Conservation (phyloP, 2,888 invertebrate genomes). For the Tetranychus piercei region DNA sequence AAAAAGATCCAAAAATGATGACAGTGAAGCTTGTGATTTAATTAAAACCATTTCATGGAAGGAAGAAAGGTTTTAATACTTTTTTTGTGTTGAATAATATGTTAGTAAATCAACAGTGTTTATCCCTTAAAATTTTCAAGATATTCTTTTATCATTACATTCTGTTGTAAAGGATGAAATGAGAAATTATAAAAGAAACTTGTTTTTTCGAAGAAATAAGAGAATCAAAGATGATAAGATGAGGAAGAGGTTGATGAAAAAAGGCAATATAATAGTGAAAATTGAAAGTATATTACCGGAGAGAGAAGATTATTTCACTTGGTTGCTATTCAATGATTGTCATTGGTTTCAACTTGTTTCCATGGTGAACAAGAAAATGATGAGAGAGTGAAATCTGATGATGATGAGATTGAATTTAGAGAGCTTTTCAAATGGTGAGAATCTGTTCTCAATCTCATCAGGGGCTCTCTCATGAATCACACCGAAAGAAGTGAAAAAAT, state of each 20-base stretch:
- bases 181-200: no score
- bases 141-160: no score
- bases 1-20: no score
- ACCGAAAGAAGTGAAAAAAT: not conserved
- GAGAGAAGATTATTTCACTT: not conserved
- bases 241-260: not conserved
- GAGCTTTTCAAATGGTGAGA: not conserved
- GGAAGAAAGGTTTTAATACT: no score
- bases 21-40: no score
- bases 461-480: not conserved
- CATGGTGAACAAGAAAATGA: not conserved
- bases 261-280: not conserved
- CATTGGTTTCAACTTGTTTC: not conserved
- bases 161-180: no score
- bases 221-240: not conserved
- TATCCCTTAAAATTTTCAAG: no score
- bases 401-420: not conserved
- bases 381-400: not conserved
- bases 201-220: not conserved
- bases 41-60: no score
- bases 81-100: no score
- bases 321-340: constrained; percentile 1
- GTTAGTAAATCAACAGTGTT: no score
- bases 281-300: not conserved
- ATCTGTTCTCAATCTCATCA: not conserved